Percentiles rank a stretch among this genome's conserved stretches.
Evolutionary conservation across 2,888 invertebrate genomes (phyloP).

Genomic region (Ichneumon xanthorius): DNA sequence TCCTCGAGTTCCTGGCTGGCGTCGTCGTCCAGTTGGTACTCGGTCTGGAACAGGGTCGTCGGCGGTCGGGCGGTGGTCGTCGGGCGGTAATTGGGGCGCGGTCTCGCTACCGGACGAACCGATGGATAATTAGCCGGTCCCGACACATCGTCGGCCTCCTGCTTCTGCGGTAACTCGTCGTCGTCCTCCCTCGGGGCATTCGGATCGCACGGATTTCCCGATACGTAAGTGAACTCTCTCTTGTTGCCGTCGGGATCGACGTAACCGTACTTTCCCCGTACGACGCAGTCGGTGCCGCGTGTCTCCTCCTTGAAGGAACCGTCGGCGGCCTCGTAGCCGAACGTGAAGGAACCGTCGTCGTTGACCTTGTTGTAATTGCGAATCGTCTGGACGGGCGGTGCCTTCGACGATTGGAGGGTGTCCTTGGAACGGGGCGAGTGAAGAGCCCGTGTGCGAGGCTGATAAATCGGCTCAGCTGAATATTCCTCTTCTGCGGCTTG

Average conservation of each 20-base stretch:
- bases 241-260: slow-evolving; percentile 95
- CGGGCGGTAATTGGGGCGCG: slow-evolving; percentile 84
- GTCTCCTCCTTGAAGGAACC: slow-evolving; percentile 95
- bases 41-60: slow-evolving; percentile 90
- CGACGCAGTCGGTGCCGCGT: slow-evolving; percentile 93
- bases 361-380: slow-evolving; percentile 93
- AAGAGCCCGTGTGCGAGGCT: slow-evolving; percentile 82
- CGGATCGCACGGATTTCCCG: slow-evolving; percentile 94
- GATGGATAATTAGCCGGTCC: slow-evolving; percentile 88
- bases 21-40: slow-evolving; percentile 86
- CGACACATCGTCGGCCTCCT: slow-evolving; percentile 86
- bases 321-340: slow-evolving; percentile 92
- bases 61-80: slow-evolving; percentile 86
- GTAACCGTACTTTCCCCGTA: slow-evolving; percentile 94
- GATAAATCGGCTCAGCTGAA: slow-evolving; percentile 78
- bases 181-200: slow-evolving; percentile 90
- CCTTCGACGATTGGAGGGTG: slow-evolving; percentile 86
- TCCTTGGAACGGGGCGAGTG: slow-evolving; percentile 86
- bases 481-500: slow-evolving; percentile 78
- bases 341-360: slow-evolving; percentile 94
- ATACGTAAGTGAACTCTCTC: slow-evolving; percentile 94
- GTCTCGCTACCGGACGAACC: slow-evolving; percentile 84
- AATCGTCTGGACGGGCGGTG: slow-evolving; percentile 93
- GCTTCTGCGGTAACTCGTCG: slow-evolving; percentile 85
- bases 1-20: slow-evolving; percentile 88